Evolutionary conservation across 2,888 invertebrate species (phyloP).

Genomic region (Ochropleura plecta): DNA sequence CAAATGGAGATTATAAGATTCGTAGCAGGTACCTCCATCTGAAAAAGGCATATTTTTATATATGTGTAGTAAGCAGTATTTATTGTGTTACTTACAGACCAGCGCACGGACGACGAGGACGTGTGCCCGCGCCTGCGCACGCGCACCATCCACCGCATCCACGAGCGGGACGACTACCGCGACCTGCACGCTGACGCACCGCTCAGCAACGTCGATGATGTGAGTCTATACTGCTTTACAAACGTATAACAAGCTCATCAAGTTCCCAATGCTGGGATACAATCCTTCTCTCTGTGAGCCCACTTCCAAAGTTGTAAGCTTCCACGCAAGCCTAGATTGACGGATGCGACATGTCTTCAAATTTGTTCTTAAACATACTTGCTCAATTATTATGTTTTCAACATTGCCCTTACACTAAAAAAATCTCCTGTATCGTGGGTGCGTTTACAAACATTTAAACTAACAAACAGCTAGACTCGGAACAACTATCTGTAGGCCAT

Average conservation of each 20-base stretch:
- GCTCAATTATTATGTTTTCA: neutral
- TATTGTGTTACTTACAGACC: slow-evolving; percentile 67
- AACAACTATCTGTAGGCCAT: too few relatives aligned
- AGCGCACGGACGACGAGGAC: slow-evolving; percentile 88
- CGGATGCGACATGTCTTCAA: neutral
- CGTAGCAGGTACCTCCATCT: too few relatives aligned
- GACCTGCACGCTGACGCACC: slow-evolving; percentile 79
- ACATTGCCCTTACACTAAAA: too few relatives aligned
- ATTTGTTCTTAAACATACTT: neutral
- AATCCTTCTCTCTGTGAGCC: neutral
- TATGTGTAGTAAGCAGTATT: too few relatives aligned
- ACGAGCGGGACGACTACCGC: slow-evolving; percentile 80
- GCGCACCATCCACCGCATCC: slow-evolving; percentile 84
- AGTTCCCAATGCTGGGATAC: neutral
- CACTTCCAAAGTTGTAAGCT: neutral
- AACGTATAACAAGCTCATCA: too few relatives aligned
- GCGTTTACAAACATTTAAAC: too few relatives aligned
- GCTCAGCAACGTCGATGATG: slow-evolving; percentile 73
- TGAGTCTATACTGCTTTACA: slow-evolving; percentile 38
- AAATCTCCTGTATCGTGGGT: too few relatives aligned
- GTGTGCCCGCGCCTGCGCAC: slow-evolving; percentile 68
- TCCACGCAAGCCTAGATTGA: neutral
- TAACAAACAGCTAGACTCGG: too few relatives aligned
- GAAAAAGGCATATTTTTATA: too few relatives aligned
- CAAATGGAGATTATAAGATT: too few relatives aligned